Base-by-base conservation (phyloP, 1,140 invertebrate species). In the Drosophila athabasca region DNA sequence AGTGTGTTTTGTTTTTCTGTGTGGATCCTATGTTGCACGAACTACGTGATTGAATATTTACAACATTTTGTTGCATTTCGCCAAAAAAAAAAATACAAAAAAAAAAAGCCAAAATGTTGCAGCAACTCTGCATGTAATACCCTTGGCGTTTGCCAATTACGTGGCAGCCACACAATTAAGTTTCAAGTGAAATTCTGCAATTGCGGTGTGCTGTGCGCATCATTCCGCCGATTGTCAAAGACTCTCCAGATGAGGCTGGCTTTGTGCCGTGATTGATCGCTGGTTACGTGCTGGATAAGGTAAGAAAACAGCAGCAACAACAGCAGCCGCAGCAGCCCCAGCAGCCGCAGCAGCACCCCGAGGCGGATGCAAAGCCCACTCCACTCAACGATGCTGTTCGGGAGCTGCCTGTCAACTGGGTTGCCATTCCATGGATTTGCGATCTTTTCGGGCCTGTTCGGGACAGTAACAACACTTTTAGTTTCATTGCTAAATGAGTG, bases 41-140 rank as follows among this genome's bases (percentile, higher is more conserved):
- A 87, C 55, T 88, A 85, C 82, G 83, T 85, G 82, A 85, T 85
- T 85, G 82, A 85, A 85, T 88, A 85, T 85, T 87, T 85, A 72
- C 83, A 85, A 82, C 82, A 85, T 85, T 85, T 85, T 66, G 78
- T 71, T 75, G 74, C 65, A 67, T 82, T 85, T 87, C 64, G 48
- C 73, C 59, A 45, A 69, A 65, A 66, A 70, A 59, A 69, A 70
- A 49, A 11, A 1, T 9, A 3, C 3, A 35, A 11, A 6, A 9
- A 45, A 45, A 45, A 15, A 46, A 5, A 17, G 17, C 26, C 15
- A 11, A 6, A 50, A 26, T 26, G 57, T 72, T 81, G 68, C 74
- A 29, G 64, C 65, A 70, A 64, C 59, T 50, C 41, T 44, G 46
- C 57, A 74, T 84, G 80, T 52, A 84, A 84, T 84, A 84, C 80